Evolutionary conservation across 2,888 invertebrate species (phyloP).

Genomic region (Andricus quercusramuli): DNA sequence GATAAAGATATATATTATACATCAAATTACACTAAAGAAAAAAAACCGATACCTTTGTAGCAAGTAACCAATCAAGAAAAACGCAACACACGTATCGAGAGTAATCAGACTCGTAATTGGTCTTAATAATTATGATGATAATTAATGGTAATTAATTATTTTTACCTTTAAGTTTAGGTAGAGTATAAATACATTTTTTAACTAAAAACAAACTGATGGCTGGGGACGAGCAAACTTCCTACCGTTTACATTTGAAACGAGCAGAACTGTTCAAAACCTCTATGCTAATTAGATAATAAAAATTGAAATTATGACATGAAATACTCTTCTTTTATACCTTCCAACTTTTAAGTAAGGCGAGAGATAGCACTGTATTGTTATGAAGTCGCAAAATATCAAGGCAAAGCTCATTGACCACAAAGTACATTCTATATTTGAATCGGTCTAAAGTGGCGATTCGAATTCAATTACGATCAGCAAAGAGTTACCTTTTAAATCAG

Average conservation of each 20-base stretch:
- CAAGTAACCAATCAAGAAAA: conserved; percentile 61
- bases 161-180: conserved; percentile 64
- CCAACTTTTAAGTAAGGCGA: not conserved
- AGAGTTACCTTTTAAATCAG: too few relatives aligned
- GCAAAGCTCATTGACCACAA: too few relatives aligned
- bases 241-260: conserved; percentile 49
- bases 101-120: conserved; percentile 57
- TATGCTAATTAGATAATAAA: conserved; percentile 69
- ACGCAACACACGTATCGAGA: conserved; percentile 56
- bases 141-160: conserved; percentile 56
- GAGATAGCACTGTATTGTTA: too few relatives aligned
- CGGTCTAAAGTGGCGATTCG: too few relatives aligned
- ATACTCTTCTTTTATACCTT: not conserved
- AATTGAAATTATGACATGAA: conserved; percentile 56
- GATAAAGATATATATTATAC: conserved; percentile 54
- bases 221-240: conserved; percentile 43
- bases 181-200: conserved; percentile 66
- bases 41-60: conserved; percentile 62
- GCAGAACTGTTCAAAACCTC: conserved; percentile 50
- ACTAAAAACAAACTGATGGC: conserved; percentile 57
- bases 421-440: too few relatives aligned
- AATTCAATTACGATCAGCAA: too few relatives aligned
- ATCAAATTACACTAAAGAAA: conserved; percentile 44
- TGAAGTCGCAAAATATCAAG: too few relatives aligned
- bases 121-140: conserved; percentile 59